Percentiles rank a stretch among this genome's conserved stretches.
Conservation (phyloP, 2,113 vertebrate species). For the Hypocryptadius cinnamomeus region DNA sequence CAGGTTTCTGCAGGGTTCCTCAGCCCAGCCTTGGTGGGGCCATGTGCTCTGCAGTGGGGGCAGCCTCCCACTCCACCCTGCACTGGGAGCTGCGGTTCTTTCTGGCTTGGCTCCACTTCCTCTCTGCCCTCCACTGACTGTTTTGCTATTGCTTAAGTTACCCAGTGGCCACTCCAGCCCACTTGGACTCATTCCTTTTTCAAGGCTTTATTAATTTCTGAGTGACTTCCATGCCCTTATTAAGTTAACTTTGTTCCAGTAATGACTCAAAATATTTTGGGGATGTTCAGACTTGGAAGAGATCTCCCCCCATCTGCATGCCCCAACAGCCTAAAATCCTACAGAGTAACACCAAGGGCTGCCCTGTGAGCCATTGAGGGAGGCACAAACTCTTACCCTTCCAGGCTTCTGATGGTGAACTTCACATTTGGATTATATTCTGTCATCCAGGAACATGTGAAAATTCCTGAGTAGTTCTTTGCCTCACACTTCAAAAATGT, state of each 20-base stretch:
- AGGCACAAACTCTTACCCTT: conserved; percentile 65
- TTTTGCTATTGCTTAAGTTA: background rate
- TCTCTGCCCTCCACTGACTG: background rate
- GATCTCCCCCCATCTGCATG: background rate
- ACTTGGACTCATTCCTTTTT: background rate
- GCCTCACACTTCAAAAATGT: conserved; percentile 71
- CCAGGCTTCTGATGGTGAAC: conserved; percentile 59
- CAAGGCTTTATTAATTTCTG: background rate
- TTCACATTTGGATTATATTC: conserved; percentile 45
- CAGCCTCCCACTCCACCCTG: background rate
- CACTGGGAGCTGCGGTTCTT: background rate
- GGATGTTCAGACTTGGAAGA: background rate
- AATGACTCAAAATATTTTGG: background rate
- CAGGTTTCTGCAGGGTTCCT: conserved; percentile 11
- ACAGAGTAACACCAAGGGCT: background rate
- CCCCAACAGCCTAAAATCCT: background rate
- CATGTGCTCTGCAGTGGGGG: background rate
- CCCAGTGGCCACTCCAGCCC: background rate
- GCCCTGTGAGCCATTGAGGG: too few relatives aligned
- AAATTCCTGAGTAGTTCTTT: conserved; percentile 70
- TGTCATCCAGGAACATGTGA: conserved; percentile 71
- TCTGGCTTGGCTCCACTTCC: conserved; percentile 23
- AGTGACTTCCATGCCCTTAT: background rate
- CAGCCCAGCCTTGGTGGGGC: background rate
- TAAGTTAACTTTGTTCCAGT: background rate